Evolutionary conservation across 2,888 invertebrate genomes (phyloP).

Genomic region (Zonitis immaculata): DNA sequence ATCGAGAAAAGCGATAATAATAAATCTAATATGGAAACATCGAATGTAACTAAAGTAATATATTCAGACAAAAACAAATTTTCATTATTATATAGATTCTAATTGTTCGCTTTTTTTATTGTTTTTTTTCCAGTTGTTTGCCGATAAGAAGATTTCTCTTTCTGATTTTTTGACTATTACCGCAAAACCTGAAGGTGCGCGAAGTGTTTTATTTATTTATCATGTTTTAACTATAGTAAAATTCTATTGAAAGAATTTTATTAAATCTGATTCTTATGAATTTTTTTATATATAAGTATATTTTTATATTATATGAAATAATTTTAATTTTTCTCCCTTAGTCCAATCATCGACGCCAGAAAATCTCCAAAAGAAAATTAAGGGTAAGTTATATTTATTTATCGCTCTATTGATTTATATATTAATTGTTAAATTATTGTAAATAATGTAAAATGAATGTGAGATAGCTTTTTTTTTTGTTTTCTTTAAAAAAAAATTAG

Average conservation of each 20-base stretch:
- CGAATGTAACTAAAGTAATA: constrained; percentile 3
- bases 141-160: constrained; percentile 45
- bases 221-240: not conserved
- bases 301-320: no score
- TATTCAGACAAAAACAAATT: no score
- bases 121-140: constrained; percentile 43
- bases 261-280: constrained; percentile 1
- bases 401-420: not conserved
- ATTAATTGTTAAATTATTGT: not conserved
- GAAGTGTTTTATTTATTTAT: constrained; percentile 17
- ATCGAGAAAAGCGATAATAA: not conserved
- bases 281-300: no score
- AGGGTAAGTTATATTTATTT: constrained; percentile 41
- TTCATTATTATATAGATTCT: not conserved
- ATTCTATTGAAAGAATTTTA: not conserved
- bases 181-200: constrained; percentile 43
- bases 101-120: not conserved
- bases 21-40: constrained; percentile 1
- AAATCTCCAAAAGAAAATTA: constrained; percentile 44
- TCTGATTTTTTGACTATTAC: constrained; percentile 45
- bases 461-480: not conserved
- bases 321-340: constrained; percentile 24
- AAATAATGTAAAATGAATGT: not conserved
- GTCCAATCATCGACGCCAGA: constrained; percentile 37
- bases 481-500: constrained; percentile 35